These are phyloP conservation scores for Acleris laterana DNA, from an alignment of 2,888 invertebrate genomes.

Conservation along the genomic window DNA sequence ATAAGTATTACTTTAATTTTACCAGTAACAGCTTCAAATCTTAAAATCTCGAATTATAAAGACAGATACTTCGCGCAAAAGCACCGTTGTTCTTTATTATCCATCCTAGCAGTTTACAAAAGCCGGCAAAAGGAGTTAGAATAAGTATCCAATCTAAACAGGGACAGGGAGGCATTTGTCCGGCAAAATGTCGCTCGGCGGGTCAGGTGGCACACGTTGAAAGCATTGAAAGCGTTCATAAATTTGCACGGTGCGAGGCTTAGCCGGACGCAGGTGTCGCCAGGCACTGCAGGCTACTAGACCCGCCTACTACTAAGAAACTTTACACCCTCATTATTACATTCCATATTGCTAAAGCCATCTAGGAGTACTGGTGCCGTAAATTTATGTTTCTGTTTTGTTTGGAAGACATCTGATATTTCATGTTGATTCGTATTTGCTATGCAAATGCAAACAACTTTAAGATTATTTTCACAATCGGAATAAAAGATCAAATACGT, in stretches of 20 bases:
- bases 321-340: conserved; percentile 44
- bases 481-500: conserved; percentile 20
- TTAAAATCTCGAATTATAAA: conserved; percentile 21
- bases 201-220: conserved; percentile 82
- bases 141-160: conserved; percentile 71
- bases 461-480: conserved; percentile 13
- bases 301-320: conserved; percentile 59
- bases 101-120: conserved; percentile 43
- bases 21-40: conserved; percentile 8
- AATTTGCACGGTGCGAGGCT: conserved; percentile 73
- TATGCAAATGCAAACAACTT: conserved; percentile 13
- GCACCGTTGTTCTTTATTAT: conserved; percentile 33
- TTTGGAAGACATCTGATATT: conserved; percentile 11
- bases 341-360: conserved; percentile 21
- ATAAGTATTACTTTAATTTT: not conserved
- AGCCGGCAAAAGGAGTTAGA: conserved; percentile 52
- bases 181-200: conserved; percentile 70
- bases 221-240: conserved; percentile 80
- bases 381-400: conserved; percentile 22
- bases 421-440: conserved; percentile 9
- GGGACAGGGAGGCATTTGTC: conserved; percentile 72
- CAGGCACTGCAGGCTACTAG: conserved; percentile 53
- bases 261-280: conserved; percentile 73
- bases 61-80: conserved; percentile 20
- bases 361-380: conserved; percentile 5